Conservation (phyloP, 2,113 vertebrate genomes). For the Heterochromis multidens region DNA sequence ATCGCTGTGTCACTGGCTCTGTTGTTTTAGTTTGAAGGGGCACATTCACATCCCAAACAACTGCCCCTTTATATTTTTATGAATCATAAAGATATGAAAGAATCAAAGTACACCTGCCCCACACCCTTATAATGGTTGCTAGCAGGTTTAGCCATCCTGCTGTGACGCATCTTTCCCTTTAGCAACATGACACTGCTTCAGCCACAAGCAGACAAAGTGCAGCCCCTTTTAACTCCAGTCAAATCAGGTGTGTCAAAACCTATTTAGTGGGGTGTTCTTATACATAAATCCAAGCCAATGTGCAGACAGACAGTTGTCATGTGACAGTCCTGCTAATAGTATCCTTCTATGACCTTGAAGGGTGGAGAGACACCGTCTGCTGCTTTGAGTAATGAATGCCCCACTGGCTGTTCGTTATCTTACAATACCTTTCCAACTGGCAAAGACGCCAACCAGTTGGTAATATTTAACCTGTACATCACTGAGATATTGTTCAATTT, state of each 20-base stretch:
- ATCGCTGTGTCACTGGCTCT: background rate
- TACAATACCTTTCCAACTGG: conserved; percentile 12
- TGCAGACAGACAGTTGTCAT: background rate
- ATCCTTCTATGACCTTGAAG: conserved; percentile 41
- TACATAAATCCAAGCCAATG: background rate
- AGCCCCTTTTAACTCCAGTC: background rate
- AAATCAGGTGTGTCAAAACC: background rate
- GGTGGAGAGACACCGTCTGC: conserved; percentile 2
- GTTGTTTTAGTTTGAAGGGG: background rate
- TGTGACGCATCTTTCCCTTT: background rate
- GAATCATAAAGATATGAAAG: background rate
- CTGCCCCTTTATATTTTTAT: background rate
- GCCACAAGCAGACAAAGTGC: background rate
- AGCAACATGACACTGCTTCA: background rate
- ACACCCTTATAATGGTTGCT: background rate
- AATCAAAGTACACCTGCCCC: background rate
- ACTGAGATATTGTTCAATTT: background rate
- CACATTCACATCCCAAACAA: background rate
- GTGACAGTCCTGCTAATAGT: background rate
- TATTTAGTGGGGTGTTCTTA: background rate
- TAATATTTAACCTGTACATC: conserved; percentile 10
- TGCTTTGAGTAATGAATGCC: conserved; percentile 36
- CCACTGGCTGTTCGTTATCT: background rate
- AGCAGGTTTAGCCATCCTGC: background rate
- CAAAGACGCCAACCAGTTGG: conserved; percentile 10